Conservation (phyloP, 2,113 vertebrate genomes). For the Corythornis vintsioides region DNA sequence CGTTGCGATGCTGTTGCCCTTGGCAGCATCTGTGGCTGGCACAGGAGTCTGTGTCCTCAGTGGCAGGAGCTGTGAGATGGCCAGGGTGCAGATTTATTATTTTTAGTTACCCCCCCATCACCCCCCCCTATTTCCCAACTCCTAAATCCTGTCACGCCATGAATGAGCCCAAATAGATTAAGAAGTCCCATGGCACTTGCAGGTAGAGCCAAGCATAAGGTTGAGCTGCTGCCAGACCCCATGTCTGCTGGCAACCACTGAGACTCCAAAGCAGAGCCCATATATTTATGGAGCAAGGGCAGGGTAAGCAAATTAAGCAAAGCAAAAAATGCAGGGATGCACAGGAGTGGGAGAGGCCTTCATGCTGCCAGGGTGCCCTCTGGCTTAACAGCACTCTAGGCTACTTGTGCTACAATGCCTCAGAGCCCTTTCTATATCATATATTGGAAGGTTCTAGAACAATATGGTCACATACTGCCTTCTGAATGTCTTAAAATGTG, state of each 20-base stretch:
- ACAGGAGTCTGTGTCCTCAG: neutral
- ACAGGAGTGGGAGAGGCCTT: neutral
- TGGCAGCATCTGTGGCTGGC: neutral
- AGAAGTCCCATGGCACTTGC: neutral
- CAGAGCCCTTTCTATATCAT: neutral
- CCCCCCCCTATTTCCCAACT: neutral
- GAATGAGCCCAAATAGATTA: neutral
- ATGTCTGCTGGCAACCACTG: neutral
- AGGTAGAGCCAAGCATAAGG: neutral
- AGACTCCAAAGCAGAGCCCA: neutral
- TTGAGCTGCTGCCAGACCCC: accelerated
- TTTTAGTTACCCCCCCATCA: too few species aligned
- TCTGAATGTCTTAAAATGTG: neutral
- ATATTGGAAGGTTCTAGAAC: neutral
- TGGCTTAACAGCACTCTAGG: neutral
- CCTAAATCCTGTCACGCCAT: neutral
- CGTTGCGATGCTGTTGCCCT: neutral
- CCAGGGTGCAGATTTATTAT: neutral
- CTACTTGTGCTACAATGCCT: neutral
- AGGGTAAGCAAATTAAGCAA: neutral
- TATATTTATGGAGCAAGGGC: neutral
- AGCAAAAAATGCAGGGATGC: accelerated
- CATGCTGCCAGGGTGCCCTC: neutral
- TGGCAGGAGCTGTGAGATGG: neutral
- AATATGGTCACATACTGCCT: neutral